Evolutionary conservation across 1,140 invertebrate species (phyloP).

Genomic region (Zaprionus ornatus): DNA sequence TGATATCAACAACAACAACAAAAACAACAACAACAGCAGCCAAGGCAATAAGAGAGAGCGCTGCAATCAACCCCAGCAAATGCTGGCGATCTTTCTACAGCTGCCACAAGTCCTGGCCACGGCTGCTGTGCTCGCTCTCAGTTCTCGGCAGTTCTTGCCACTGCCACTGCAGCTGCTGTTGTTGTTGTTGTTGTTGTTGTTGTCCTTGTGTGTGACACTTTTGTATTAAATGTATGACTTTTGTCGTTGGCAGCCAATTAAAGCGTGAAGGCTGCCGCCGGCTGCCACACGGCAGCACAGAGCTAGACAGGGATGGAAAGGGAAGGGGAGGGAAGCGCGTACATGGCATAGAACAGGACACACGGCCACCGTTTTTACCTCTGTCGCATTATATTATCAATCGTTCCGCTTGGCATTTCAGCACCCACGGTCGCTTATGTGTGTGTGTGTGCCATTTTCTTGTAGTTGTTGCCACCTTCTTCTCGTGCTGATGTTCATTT

Average conservation of each 20-base stretch:
- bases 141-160: not conserved
- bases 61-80: constrained; percentile 17
- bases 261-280: constrained; percentile 82
- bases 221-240: constrained; percentile 68
- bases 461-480: not conserved
- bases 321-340: not conserved
- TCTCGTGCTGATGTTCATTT: constrained; percentile 31
- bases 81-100: constrained; percentile 55
- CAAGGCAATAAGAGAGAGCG: not conserved
- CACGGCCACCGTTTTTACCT: constrained; percentile 53
- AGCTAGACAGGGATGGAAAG: constrained; percentile 1
- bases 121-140: constrained; percentile 29
- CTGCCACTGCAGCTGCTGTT: constrained; percentile 8
- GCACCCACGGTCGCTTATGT: constrained; percentile 64
- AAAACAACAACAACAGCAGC: not conserved
- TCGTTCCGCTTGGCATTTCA: constrained; percentile 75
- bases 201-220: constrained; percentile 56
- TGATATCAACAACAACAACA: constrained; percentile 56
- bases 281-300: constrained; percentile 28
- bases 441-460: constrained; percentile 49
- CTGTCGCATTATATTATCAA: constrained; percentile 65
- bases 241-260: constrained; percentile 80
- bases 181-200: constrained; percentile 20
- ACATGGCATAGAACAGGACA: constrained; percentile 48
- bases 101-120: constrained; percentile 54